Evolutionary conservation across 2,888 invertebrate species (phyloP), one percentile per base, ranked within the genome.

Genomic region (Aphidoletes aphidimyza): DNA sequence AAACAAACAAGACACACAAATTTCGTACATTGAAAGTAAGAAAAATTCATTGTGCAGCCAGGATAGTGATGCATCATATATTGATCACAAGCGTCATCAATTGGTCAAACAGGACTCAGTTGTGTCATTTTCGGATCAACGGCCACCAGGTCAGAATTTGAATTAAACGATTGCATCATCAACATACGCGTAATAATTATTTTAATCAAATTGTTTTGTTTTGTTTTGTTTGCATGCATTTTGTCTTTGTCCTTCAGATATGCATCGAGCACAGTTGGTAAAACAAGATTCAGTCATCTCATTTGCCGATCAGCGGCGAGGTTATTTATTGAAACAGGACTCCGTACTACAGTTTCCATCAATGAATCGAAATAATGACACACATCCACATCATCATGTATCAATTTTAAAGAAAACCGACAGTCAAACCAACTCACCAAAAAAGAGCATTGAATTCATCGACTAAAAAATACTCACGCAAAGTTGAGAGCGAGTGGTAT

Each of bases 251-350:
- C 17, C 26, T 59, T 47, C 85, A 87, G 90, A 90, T 85, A 88
- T 89, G 54, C 87, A 89, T 81, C 89, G 90, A 30, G 90, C 90
- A 87, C 89, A 89, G 86, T 87, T 90, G 86, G 90, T 90, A 14
- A 90, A 90, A 85, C 90, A 90, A 86, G 90, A 90, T 85, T 90
- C 90, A 22, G 89, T 90, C 83, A 90, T 90, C 86, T 90, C 90
- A 26, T 90, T 90, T 86, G 90, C 90, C 85, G 90, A 90, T 86
- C 90, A 90, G 86, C 88, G 89, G 34, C 88, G 90, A n/a, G 89
- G 89, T 8, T 89, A 88, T 84, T 86, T 89, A 81, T 88, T 88
- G 85, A 90, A 90, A 85, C 90, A 90, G 86, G 90, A 90, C 83
- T 90, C 90, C n/a, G 88, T 90, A 84, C 89, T 90, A 84, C 88